Base-by-base conservation (phyloP, 2,113 vertebrate genomes). In the Anseranas semipalmata region DNA sequence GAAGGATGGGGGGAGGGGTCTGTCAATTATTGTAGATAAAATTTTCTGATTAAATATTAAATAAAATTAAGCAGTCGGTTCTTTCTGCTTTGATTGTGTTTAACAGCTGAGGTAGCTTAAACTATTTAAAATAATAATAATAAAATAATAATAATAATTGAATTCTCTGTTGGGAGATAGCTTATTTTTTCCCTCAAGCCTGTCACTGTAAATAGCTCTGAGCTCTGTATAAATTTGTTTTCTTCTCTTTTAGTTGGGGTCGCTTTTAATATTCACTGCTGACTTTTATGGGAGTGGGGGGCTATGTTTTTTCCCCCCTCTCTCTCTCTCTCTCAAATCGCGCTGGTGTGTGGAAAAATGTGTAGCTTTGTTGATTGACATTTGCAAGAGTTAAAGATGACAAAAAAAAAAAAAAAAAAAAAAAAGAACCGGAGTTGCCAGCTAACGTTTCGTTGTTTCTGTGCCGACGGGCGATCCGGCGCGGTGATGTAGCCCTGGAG, bases 111-210 rank as follows among this genome's bases (percentile, higher is more conserved):
- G 89, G 95, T 98, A 98, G 97, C 96, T 96, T 95, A 97, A 96
- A 95, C 97, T 98, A 98, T 98, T 98, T 98, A 98, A 98, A 98
- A 97, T 96, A 97, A 96, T 80, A 92, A 80, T 90, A 93, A 94
- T 93, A 85, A 94, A 76, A 95, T 80, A 87, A 93, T 93, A 80
- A 91, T 86, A 93, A 93, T 96, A 98, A 97, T 96, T 88, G 96
- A 96, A 90, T 95, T 97, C 82, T 97, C 96, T 97, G 95, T 90
- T 83, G 90, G 94, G 94, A 96, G 93, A 87, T 86, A 97, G 96
- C 95, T 97, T 95, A 90, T 97, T 97, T 96, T 97, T 41, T 43
- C 94, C 85, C 81, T 95, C 90, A 89, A 95, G 95, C 95, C 87
- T 85, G 66, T 95, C 95, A 93, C 78, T 97, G 97, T 98, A 97